phyloP scores from a whole-genome alignment of 2,113 vertebrate species.

The Ardeotis arabs region DNA sequence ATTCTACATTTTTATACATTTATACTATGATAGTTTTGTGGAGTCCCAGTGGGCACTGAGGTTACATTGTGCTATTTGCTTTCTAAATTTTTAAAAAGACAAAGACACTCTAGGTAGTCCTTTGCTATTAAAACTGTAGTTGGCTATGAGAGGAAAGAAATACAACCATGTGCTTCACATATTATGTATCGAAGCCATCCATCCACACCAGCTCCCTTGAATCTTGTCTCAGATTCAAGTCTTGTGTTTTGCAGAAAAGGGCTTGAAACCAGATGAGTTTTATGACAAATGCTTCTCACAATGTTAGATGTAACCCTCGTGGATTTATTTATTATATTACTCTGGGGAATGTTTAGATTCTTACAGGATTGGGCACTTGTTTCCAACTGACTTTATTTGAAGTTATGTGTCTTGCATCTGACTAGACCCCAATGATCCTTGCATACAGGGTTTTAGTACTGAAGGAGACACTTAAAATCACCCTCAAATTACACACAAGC shows the following conservation, averaged over 20 bases:
- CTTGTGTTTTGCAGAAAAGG: constrained; percentile 2
- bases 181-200: not conserved
- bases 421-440: not conserved
- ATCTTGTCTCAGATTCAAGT: not conserved
- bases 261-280: constrained; percentile 31
- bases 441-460: not conserved
- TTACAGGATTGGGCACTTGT: not conserved
- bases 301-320: not conserved
- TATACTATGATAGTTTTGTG: not conserved
- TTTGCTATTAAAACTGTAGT: not conserved
- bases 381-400: not conserved
- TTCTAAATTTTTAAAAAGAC: not conserved
- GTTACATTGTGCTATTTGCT: not conserved
- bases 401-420: not conserved
- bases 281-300: not conserved
- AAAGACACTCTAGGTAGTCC: constrained; percentile 5
- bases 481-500: not conserved
- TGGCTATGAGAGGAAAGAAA: not conserved
- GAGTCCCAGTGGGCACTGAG: not conserved
- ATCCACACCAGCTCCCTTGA: not conserved
- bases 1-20: not conserved
- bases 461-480: not conserved
- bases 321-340: not conserved
- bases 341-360: not conserved
- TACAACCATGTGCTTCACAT: not conserved